phyloP scores from a whole-genome alignment of 2,113 vertebrate species.

The Erythrolamprus reginae region DNA sequence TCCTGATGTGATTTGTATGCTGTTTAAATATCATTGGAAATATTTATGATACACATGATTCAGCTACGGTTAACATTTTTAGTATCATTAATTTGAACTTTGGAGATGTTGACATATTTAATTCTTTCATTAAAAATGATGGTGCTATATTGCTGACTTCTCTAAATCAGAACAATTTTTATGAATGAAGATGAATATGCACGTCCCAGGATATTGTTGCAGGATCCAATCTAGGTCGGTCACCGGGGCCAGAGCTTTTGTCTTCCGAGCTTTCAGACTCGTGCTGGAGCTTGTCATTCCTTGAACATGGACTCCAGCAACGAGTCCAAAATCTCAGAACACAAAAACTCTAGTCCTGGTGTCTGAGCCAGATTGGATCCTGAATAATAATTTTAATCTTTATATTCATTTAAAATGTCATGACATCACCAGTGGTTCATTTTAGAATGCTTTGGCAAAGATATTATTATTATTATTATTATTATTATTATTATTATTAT shows the following conservation, averaged over 20 bases:
- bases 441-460: neutral
- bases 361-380: too few relatives aligned
- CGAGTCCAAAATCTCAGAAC: too few relatives aligned
- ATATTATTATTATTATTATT: neutral
- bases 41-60: neutral
- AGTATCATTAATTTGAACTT: neutral
- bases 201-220: neutral
- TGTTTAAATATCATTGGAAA: conserved; percentile 9
- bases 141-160: neutral
- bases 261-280: too few relatives aligned
- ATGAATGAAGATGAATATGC: neutral
- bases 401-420: neutral
- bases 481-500: too few relatives aligned
- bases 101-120: neutral
- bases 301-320: too few relatives aligned
- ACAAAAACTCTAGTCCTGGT: too few relatives aligned
- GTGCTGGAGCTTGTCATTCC: too few relatives aligned
- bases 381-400: neutral
- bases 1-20: conserved; percentile 45
- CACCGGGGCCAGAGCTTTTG: too few relatives aligned
- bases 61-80: neutral
- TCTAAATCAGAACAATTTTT: neutral
- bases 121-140: neutral
- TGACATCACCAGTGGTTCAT: neutral
- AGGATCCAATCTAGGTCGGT: neutral